phyloP scores from a whole-genome alignment of 2,113 vertebrate species.

The Datnioides undecimradiatus region DNA sequence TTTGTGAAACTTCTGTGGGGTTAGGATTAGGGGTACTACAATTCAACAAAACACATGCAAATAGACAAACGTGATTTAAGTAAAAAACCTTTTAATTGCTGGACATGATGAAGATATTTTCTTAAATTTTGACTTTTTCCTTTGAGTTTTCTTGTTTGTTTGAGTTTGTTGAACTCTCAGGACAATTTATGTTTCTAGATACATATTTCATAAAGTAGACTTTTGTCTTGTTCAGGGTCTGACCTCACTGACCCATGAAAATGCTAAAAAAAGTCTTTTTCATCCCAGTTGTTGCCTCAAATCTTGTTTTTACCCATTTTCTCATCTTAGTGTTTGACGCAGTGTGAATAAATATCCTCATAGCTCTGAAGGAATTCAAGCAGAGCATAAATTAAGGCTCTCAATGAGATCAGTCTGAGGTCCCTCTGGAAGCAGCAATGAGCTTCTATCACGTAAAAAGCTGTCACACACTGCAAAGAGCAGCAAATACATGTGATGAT shows the following conservation, averaged over 20 bases:
- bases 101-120: no score
- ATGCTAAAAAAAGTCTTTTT: fast-evolving
- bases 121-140: no score
- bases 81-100: no score
- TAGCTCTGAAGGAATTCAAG: constrained; percentile 22
- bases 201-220: no score
- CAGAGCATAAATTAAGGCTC: constrained; percentile 20
- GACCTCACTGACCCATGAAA: neutral
- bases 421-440: constrained; percentile 5
- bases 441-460: neutral
- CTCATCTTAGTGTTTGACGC: constrained; percentile 1
- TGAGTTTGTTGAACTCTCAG: no score
- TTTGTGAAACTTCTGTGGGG: neutral
- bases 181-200: no score
- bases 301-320: neutral
- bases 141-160: no score
- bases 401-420: constrained; percentile 20
- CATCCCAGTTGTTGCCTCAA: neutral
- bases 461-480: neutral
- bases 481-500: neutral
- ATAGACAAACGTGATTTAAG: no score
- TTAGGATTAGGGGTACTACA: neutral
- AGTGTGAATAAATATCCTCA: constrained; percentile 30
- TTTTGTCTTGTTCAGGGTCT: no score
- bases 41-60: neutral